Evolutionary conservation across 2,888 invertebrate species (phyloP), one percentile per base, ranked within the genome.

Genomic region (Brachylomia viminalis): DNA sequence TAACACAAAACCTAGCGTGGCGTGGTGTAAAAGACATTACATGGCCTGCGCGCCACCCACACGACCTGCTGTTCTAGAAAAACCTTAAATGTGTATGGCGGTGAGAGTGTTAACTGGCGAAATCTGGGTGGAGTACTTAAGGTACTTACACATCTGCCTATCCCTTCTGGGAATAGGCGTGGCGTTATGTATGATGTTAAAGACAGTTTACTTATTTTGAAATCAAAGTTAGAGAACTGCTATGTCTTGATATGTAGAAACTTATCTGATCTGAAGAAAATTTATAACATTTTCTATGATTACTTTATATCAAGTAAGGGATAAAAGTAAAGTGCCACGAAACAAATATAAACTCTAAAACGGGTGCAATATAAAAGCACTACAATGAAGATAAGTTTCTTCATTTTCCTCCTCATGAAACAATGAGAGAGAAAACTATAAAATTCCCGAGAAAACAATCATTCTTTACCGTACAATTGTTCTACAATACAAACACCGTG

Each of bases 321-420:
- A 75, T 13, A 75, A 47, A 10, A 7, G 2, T 10, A 20, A 30
- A 58, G 23, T 52, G 62, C 8, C 61, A 38, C 10, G 4, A 33
- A 0, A 66, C 42, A 42, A 52, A 59, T 42, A 77, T 67, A 58
- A 59, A 66, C 56, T 27, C 67, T 17, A 17, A 8, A 77, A 77
- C 15, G 15, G 52, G 42, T 59, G 45, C 68, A 52, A 67, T 77
- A 59, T 68, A 27, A 61, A 52, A 77, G 23, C 78, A n/a, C 27
- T 38, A 47, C 59, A 69, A 61, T 61, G 45, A 59, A 61, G 59
- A 61, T 47, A 59, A 54, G 59, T 69, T 77, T 78, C 52, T 77
- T 54, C 15, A 77, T 69, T 78, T 77, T 61, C 59, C 59, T 69
- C 23, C 11, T 61, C 52, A 69, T 59, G 17, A 54, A 78, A 54